Conservation (phyloP, 2,113 vertebrate genomes). For the Entomyzon cyanotis region DNA sequence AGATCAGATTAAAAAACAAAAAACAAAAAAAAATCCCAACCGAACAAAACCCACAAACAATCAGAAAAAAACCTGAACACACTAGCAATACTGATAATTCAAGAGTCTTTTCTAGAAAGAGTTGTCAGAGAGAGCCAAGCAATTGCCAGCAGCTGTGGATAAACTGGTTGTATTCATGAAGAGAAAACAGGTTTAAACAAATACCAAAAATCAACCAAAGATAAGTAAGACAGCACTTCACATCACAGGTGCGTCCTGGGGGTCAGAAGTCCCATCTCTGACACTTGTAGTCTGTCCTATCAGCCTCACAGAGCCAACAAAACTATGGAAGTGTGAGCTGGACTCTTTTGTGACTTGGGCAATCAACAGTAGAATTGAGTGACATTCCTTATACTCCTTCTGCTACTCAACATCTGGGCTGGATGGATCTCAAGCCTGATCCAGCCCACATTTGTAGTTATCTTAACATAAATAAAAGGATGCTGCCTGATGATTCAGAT, state of each 20-base stretch:
- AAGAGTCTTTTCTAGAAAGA: not conserved
- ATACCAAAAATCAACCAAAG: not conserved
- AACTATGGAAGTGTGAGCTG: not conserved
- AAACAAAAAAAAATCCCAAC: not conserved
- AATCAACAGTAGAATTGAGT: not conserved
- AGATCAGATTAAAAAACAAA: not conserved
- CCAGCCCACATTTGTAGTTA: not conserved
- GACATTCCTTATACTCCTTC: not conserved
- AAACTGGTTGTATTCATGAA: not conserved
- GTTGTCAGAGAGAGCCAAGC: not conserved
- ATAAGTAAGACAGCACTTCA: not conserved
- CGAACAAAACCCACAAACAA: not conserved
- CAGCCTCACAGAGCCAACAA: not conserved
- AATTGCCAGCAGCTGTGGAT: not conserved
- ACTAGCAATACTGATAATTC: not conserved
- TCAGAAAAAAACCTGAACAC: not conserved
- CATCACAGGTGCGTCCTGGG: not conserved
- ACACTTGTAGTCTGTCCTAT: not conserved
- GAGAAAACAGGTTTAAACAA: not conserved
- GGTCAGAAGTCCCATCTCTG: not conserved
- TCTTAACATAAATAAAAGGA: not conserved
- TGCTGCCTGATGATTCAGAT: not conserved
- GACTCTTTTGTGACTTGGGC: not conserved
- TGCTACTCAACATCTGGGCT: not conserved
- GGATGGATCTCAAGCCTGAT: not conserved